phyloP scores from a whole-genome alignment of 2,113 vertebrate genomes.

The Phaetusa simplex region DNA sequence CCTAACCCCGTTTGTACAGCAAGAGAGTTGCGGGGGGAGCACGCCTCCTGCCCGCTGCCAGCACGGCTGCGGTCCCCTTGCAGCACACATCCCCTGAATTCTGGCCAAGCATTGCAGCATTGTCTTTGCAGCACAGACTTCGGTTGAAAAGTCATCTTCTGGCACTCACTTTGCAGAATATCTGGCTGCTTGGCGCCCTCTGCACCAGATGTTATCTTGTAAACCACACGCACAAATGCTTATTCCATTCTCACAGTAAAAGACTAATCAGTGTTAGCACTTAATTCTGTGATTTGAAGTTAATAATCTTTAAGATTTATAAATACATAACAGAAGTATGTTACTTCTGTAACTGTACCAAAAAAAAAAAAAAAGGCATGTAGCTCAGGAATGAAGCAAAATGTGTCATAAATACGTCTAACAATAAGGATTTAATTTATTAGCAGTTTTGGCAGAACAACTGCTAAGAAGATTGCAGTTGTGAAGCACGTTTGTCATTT shows the following conservation, averaged over 20 bases:
- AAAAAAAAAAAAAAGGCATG: background rate
- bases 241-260: background rate
- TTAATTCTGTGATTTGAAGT: constrained; percentile 14
- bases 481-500: background rate
- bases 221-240: constrained; percentile 18
- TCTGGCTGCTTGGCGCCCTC: constrained; percentile 14
- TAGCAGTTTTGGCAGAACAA: constrained; percentile 36
- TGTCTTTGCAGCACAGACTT: constrained; percentile 3
- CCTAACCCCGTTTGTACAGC: background rate
- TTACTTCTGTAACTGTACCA: background rate
- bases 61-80: background rate
- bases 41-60: accelerated
- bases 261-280: background rate
- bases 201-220: constrained; percentile 29
- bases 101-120: constrained; percentile 8
- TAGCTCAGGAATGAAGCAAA: constrained; percentile 2
- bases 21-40: background rate
- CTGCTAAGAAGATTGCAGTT: background rate
- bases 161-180: background rate
- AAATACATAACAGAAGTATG: constrained; percentile 28
- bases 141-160: constrained; percentile 22
- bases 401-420: constrained; percentile 4
- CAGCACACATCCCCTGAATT: background rate
- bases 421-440: constrained; percentile 51
- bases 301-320: constrained; percentile 19